These are phyloP conservation scores for Corella eumyota DNA, from an alignment of 23 tunicate genomes.

Conservation along the genomic window DNA sequence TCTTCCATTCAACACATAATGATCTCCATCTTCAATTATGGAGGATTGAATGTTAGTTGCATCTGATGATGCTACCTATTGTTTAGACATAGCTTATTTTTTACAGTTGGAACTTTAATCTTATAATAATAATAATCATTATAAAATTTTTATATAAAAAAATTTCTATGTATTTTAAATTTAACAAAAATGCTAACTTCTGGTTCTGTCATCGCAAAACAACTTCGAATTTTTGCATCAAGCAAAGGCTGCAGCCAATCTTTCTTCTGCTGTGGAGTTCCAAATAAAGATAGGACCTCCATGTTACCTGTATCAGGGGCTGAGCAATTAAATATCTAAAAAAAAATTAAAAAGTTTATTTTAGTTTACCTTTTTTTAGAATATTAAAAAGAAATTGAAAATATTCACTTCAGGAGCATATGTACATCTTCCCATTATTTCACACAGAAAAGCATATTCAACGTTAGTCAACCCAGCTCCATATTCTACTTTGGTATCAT, in stretches of 20 bases:
- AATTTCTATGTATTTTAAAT: too few species aligned
- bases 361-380: background rate
- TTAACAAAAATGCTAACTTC: conserved; percentile 9
- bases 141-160: too few species aligned
- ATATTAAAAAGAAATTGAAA: too few species aligned
- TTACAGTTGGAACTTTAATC: background rate
- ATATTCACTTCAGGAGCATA: conserved; percentile 61
- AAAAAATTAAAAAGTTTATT: background rate
- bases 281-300: conserved; percentile 75
- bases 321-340: conserved; percentile 72
- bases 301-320: conserved; percentile 98
- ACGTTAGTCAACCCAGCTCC: conserved; percentile 84
- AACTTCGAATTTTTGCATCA: conserved; percentile 60
- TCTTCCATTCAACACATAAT: conserved; percentile 62
- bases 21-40: conserved; percentile 61
- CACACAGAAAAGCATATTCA: conserved; percentile 79
- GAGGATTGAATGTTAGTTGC: conserved; percentile 82
- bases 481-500: conserved; percentile 25
- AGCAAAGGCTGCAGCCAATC: conserved; percentile 64
- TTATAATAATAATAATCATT: too few species aligned
- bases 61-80: conserved; percentile 83
- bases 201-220: conserved; percentile 93
- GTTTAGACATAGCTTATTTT: background rate
- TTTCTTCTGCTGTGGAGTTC: conserved; percentile 67
- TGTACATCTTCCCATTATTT: conserved; percentile 59